phyloP scores from a whole-genome alignment of 2,888 invertebrate genomes.

The Hartigia nigra region DNA sequence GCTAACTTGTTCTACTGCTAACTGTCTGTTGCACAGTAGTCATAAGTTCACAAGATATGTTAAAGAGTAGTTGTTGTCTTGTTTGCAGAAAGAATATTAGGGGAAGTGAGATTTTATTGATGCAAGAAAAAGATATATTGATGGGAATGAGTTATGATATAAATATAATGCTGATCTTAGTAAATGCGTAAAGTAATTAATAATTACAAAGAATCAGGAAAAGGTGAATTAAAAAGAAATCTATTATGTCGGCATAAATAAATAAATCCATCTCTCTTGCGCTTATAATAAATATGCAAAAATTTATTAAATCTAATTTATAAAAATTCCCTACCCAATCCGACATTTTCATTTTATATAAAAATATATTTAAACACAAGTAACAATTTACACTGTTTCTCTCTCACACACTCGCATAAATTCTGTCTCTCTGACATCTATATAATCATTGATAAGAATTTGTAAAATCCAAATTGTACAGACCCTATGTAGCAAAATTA shows the following conservation, averaged over 20 bases:
- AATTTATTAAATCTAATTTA: not conserved
- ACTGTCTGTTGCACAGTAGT: not conserved
- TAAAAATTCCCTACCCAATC: constrained; percentile 6
- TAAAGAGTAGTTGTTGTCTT: not conserved
- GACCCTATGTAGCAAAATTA: not conserved
- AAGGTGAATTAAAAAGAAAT: not conserved
- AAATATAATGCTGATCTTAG: not conserved
- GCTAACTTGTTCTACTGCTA: not conserved
- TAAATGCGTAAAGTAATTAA: not conserved
- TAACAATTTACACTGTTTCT: constrained; percentile 22
- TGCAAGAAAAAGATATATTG: no score
- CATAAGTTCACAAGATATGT: not conserved
- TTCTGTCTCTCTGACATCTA: constrained; percentile 8
- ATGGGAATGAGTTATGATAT: not conserved
- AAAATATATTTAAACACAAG: not conserved
- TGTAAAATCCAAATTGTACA: not conserved
- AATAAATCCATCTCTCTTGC: not conserved
- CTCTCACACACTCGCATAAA: constrained; percentile 27
- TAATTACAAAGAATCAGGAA: not conserved
- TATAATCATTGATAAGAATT: not conserved
- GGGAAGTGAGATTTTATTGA: no score
- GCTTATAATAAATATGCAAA: not conserved
- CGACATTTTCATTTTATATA: constrained; percentile 27
- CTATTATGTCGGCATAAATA: not conserved
- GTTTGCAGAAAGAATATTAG: no score